phyloP scores from a whole-genome alignment of 2,888 invertebrate species.

The Digitonthophagus gazella region DNA sequence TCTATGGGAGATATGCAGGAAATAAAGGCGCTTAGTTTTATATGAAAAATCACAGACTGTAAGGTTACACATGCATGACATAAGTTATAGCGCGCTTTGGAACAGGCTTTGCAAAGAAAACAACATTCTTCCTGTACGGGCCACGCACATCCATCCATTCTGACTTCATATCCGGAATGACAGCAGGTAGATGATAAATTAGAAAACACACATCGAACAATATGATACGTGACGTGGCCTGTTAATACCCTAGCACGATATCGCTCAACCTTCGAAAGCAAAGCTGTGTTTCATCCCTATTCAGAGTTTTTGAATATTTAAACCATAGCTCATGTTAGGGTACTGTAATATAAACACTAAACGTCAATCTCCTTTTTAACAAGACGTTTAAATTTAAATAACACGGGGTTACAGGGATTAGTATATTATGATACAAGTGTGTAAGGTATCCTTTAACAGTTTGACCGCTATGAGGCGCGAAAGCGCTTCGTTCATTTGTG shows the following conservation, averaged over 20 bases:
- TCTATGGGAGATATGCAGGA: neutral
- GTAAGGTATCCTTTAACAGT: too few relatives aligned
- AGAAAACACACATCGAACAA: slow-evolving; percentile 11
- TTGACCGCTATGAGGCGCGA: too few relatives aligned
- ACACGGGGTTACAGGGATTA: too few relatives aligned
- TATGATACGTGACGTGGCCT: slow-evolving; percentile 13
- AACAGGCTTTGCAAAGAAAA: neutral
- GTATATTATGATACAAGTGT: too few relatives aligned
- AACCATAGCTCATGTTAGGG: neutral
- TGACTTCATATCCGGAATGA: slow-evolving; percentile 22
- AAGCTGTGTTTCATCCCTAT: neutral
- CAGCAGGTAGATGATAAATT: slow-evolving; percentile 17
- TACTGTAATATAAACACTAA: neutral
- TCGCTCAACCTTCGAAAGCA: neutral
- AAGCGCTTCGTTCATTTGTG: too few relatives aligned
- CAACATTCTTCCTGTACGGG: slow-evolving; percentile 8
- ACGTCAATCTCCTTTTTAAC: too few relatives aligned
- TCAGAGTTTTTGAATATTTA: too few relatives aligned
- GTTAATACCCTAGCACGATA: neutral
- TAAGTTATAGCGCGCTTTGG: neutral
- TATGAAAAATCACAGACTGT: neutral
- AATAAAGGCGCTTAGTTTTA: neutral
- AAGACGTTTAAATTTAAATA: too few relatives aligned
- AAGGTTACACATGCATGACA: slow-evolving; percentile 13
- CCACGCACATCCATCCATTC: slow-evolving; percentile 20